Base-by-base conservation (phyloP, 2,888 invertebrate genomes). In the Dryadula phaetusa region DNA sequence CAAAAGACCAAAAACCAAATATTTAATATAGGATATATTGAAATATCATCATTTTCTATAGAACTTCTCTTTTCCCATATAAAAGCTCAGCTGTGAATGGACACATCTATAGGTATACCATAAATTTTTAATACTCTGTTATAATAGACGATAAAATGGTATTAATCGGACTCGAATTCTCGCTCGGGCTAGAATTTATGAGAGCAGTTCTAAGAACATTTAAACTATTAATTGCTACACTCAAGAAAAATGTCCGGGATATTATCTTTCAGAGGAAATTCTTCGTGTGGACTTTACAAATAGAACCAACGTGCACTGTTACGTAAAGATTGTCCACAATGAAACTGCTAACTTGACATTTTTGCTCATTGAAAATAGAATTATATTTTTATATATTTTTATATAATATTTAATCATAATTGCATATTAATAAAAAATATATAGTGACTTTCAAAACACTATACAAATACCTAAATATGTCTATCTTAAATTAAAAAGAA, bases 141-240 rank as follows among this genome's bases (percentile, higher is more conserved):
- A 60, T 60, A 60, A 60, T 60, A 25, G 32, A 18, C 60, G 60
- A 60, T 60, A 60, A 60, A 44, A 46, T 18, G 28, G 44, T 60
- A 60, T 56, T 56, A 56, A 40, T 56, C n/a, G 56, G n/a, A 40
- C 40, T 22, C n/a, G 22, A 40, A 37, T n/a, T n/a, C n/a, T n/a
- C n/a, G 40, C 22, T 40, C 14, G 60, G 14, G 44, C 28, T 32
- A 60, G 60, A 46, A 60, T 60, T 60, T 28, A 60, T 60, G 44
- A 32, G 8, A 60, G 28, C 60, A 60, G 18, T 60, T 60, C 60
- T 42, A 18, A 60, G 60, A 60, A 60, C 60, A 60, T 60, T 60
- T 60, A 28, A 60, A 60, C 60, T 60, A 60, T 60, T 60, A 60
- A 60, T 60, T 60, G 60, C 60, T 60, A 16, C 22, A 40, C 60